phyloP scores from a whole-genome alignment of 1,140 invertebrate genomes.

The Trachymyrmex cornetzi region DNA sequence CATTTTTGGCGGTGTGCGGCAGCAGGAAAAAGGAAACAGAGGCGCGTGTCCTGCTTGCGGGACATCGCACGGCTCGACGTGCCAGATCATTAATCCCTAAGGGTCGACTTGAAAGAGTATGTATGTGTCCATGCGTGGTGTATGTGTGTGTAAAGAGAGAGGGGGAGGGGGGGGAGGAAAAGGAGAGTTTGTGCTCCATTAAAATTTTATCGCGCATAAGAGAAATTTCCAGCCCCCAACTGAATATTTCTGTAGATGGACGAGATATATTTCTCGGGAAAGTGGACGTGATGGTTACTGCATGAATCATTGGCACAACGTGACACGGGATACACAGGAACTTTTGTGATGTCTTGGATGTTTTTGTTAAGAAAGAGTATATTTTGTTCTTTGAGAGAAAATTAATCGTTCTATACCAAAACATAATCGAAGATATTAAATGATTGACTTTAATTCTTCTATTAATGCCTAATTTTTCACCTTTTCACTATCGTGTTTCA shows the following conservation, averaged over 20 bases:
- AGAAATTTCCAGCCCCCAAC: conserved; percentile 33
- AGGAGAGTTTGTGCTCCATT: conserved; percentile 30
- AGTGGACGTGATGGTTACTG: conserved; percentile 44
- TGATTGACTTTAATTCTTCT: not conserved
- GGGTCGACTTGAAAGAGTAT: conserved; percentile 1
- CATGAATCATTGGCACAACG: conserved; percentile 16
- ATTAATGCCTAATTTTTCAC: not conserved
- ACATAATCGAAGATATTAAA: not conserved
- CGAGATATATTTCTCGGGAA: conserved; percentile 48
- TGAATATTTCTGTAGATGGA: conserved; percentile 24
- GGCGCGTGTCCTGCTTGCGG: not conserved
- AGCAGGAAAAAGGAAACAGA: not conserved
- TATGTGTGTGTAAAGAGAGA: not conserved
- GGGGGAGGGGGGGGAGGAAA: too few relatives aligned
- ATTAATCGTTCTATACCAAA: not conserved
- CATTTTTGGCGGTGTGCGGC: conserved; percentile 30
- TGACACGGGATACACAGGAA: not conserved
- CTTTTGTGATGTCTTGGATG: not conserved
- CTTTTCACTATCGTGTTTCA: too few relatives aligned
- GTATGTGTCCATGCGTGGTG: too few relatives aligned
- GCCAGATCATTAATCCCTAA: conserved; percentile 61
- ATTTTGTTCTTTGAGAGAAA: not conserved
- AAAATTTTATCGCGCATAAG: conserved; percentile 52
- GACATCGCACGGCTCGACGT: conserved; percentile 19
- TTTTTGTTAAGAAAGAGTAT: not conserved